A percentile compares a stretch with the other conserved stretches of the same genome.
Conservation (phyloP, 2,113 vertebrate genomes). For the Seriola aureovittata region DNA sequence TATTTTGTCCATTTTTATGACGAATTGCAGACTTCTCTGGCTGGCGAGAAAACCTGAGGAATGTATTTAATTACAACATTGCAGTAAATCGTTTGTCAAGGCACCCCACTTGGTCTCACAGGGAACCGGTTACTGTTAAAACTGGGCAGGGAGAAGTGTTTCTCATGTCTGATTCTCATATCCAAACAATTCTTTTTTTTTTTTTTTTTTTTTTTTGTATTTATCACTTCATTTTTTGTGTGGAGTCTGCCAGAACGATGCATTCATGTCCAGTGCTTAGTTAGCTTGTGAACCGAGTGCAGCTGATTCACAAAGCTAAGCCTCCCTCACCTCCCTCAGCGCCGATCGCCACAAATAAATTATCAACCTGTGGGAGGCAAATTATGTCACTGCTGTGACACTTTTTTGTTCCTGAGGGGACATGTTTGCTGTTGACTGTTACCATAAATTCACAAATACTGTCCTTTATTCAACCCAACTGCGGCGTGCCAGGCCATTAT, state of each 20-base stretch:
- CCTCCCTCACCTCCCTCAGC: not conserved
- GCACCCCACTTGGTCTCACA: not conserved
- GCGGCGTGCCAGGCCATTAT: not conserved
- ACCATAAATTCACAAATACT: not conserved
- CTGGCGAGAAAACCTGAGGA: not conserved
- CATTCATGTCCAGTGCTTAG: not conserved
- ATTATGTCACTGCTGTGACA: slow-evolving; percentile 1
- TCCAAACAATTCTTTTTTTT: not conserved
- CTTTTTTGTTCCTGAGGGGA: not conserved
- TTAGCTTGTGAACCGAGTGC: not conserved
- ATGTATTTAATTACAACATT: not conserved
- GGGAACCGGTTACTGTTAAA: not conserved
- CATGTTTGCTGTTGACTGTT: not conserved
- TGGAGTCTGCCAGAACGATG: not conserved
- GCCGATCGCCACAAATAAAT: not conserved
- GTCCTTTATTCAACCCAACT: not conserved
- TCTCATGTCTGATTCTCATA: not conserved
- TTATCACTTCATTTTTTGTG: not conserved
- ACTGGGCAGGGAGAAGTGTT: not conserved
- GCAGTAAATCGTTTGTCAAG: not conserved
- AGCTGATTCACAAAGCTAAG: not conserved
- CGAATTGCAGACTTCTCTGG: not conserved
- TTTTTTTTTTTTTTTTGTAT: not conserved
- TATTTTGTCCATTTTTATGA: not conserved
- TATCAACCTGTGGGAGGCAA: not conserved